Evolutionary conservation across 2,113 vertebrate genomes (phyloP).

Genomic region (Shinisaurus crocodilurus): DNA sequence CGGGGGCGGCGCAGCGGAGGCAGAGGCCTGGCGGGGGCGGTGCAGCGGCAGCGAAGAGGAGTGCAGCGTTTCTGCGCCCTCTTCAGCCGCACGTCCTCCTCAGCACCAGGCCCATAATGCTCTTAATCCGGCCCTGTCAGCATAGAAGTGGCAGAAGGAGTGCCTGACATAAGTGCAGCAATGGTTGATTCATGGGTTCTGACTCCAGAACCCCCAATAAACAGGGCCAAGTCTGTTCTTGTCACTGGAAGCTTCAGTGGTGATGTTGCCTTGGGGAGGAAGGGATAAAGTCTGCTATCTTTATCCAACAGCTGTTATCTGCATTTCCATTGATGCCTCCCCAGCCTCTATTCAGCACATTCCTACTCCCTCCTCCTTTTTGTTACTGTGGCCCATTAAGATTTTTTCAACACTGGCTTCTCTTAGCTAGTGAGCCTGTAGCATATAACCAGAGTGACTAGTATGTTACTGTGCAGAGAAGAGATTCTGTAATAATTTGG

Average conservation of each 20-base stretch:
- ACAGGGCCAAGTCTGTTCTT: constrained; percentile 1
- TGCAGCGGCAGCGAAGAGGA: no score
- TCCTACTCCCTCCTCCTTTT: not conserved
- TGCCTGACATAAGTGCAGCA: not conserved
- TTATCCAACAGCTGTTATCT: constrained; percentile 14
- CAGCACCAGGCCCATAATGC: no score
- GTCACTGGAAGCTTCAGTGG: not conserved
- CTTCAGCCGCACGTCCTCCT: no score
- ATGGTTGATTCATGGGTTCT: not conserved
- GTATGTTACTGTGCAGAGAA: not conserved
- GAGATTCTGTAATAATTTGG: not conserved
- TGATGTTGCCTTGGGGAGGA: constrained; percentile 6
- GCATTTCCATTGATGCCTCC: constrained; percentile 13
- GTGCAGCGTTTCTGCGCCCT: no score
- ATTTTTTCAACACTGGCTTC: not conserved
- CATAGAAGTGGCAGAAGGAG: not conserved
- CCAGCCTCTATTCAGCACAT: constrained; percentile 28
- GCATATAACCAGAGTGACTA: not conserved
- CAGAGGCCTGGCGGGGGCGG: no score
- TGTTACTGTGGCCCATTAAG: constrained; percentile 1
- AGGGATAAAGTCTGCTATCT: constrained; percentile 27
- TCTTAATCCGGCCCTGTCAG: no score
- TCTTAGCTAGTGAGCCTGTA: constrained; percentile 5
- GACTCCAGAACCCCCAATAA: not conserved
- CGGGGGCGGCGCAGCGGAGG: no score